Percentiles rank a stretch among this genome's conserved stretches.
These are phyloP conservation scores for Sminthopsis crassicaudata DNA, from an alignment of 2,113 vertebrate species.

Conservation along the genomic window DNA sequence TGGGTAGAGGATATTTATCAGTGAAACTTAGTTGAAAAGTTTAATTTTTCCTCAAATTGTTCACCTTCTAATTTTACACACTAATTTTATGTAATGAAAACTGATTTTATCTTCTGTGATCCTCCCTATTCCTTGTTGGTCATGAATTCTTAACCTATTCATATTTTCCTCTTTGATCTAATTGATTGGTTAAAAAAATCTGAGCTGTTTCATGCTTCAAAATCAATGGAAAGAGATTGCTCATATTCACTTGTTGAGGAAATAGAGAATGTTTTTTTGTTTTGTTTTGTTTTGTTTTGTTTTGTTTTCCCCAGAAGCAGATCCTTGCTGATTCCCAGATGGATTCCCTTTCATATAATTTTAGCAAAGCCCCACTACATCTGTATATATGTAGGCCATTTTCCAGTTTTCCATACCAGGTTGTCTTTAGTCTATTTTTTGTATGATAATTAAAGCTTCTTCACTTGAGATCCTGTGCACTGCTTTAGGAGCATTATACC, in stretches of 20 bases:
- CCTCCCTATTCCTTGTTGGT: background rate
- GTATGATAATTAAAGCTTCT: background rate
- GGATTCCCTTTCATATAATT: background rate
- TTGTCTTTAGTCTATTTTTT: background rate
- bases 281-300: no score
- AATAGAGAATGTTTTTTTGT: background rate
- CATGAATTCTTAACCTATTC: background rate
- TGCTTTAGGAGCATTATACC: background rate
- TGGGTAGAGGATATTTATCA: background rate
- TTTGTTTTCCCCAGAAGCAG: background rate
- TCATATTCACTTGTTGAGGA: background rate
- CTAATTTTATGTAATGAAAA: background rate
- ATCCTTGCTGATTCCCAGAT: background rate
- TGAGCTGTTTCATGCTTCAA: background rate
- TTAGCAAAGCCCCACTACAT: background rate
- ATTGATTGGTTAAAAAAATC: background rate
- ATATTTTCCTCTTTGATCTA: background rate
- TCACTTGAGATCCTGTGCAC: background rate
- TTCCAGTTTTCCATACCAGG: background rate
- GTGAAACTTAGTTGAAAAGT: background rate
- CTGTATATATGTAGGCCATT: background rate
- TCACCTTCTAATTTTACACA: background rate
- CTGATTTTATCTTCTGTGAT: background rate
- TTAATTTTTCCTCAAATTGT: background rate
- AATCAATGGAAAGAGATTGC: background rate